Evolutionary conservation across 2,888 invertebrate genomes (phyloP), one percentile per base, ranked within the genome.

Genomic region (Drosophila trichaetosa): DNA sequence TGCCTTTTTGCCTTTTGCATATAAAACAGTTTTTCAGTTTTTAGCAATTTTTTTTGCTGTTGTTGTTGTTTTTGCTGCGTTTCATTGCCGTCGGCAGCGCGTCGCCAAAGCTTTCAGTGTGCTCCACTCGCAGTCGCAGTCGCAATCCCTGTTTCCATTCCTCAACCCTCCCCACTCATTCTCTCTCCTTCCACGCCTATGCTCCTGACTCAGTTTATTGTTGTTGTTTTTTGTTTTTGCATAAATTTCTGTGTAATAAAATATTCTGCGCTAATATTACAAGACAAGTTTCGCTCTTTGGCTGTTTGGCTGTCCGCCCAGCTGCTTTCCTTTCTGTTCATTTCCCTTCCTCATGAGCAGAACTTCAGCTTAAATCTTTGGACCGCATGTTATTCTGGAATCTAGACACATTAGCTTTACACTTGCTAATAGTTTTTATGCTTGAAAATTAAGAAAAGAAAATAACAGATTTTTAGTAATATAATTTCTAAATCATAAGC

Each of bases 221-320:
- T 79, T 86, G 60, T 69, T 62, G 57, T 53, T 67, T 59, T 73
- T 67, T 33, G 66, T 64, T 77, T 77, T 87, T 85, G 90, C 82
- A 86, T 89, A 89, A 77, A 87, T 89, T 85, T 82, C 74, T 67
- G 79, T 83, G 87, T 81, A 90, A 88, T 90, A 73, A 88, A 90
- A 90, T 90, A 87, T 87, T 88, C 76, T 72, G 69, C 73, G 63
- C 89, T 88, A 81, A 88, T 83, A 79, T 88, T 88, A 76, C 84
- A 72, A 76, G 65, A 61, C 71, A 24, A 49, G 27, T 38, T 38
- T 27, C 59, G 73, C 51, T 49, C 34, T 27, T 59, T n/a, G 11
- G 51, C 51, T 11, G 36, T 10, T 67, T 67, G 67, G 62, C 62
- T 74, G 53, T 38, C 66, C 73, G 60, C 73, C 60, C 73, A 33